Conservation (phyloP, 2,888 invertebrate genomes). For the Hylaea fasciaria region DNA sequence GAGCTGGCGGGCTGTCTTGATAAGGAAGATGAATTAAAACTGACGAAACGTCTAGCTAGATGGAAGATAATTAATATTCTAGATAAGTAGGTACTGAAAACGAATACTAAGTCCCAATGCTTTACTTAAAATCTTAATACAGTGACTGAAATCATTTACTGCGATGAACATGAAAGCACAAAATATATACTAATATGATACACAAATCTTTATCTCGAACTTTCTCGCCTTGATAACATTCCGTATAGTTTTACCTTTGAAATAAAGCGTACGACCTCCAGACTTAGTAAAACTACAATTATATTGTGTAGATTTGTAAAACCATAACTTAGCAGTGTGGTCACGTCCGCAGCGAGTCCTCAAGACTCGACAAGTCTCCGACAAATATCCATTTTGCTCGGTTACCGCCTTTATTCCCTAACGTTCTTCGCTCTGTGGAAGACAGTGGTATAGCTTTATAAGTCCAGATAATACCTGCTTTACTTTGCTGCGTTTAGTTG, state of each 20-base stretch:
- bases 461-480: no score
- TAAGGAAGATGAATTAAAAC: neutral
- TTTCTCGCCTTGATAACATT: no score
- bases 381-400: slow-evolving; percentile 63
- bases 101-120: no score
- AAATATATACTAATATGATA: no score
- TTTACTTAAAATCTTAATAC: no score
- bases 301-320: slow-evolving; percentile 27
- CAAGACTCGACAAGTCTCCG: slow-evolving; percentile 41
- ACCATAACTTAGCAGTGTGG: slow-evolving; percentile 52
- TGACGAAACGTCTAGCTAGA: neutral
- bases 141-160: no score
- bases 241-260: no score
- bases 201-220: no score
- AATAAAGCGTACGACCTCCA: neutral
- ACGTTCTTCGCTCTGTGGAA: slow-evolving; percentile 42
- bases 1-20: neutral
- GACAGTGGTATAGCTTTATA: slow-evolving; percentile 32
- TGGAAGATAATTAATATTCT: neutral
- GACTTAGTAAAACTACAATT: no score
- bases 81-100: no score
- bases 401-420: slow-evolving; percentile 46
- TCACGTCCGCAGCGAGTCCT: slow-evolving; percentile 53
- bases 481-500: no score
- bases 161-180: no score